Conservation (phyloP, 2,113 vertebrate genomes). For the Aspidoscelis tigris region DNA sequence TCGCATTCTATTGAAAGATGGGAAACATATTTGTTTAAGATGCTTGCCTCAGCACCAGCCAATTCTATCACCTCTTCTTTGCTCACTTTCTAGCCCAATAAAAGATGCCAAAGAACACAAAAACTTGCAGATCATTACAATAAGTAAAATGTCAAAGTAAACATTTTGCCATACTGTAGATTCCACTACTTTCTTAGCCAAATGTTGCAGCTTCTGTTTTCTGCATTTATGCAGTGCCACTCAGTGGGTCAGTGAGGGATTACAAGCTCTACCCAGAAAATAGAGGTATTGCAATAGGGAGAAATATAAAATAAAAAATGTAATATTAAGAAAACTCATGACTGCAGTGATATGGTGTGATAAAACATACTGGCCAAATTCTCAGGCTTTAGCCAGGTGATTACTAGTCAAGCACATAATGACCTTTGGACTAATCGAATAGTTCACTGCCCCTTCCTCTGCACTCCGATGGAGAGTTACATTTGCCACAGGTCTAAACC, state of each 20-base stretch:
- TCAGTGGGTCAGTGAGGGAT: conserved; percentile 46
- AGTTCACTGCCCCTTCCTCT: not conserved
- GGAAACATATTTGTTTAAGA: no score
- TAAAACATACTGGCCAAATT: not conserved
- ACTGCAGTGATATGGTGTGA: no score
- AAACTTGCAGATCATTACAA: not conserved
- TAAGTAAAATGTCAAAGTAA: not conserved
- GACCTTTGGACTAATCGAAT: not conserved
- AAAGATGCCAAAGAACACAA: not conserved
- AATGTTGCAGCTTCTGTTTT: conserved; percentile 7
- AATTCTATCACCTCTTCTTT: no score
- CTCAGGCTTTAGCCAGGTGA: no score
- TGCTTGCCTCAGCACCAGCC: no score
- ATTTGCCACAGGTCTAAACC: not conserved
- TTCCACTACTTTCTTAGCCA: no score
- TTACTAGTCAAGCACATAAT: no score
- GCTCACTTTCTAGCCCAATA: not conserved
- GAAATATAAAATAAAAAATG: no score
- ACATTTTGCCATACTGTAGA: not conserved
- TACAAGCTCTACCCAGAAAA: conserved; percentile 6
- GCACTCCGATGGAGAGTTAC: no score
- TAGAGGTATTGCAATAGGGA: no score
- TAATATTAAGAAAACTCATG: not conserved
- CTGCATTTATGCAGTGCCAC: conserved; percentile 62
- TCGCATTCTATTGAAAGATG: no score